Evolutionary conservation across 2,113 vertebrate genomes (phyloP).

Genomic region (Numida meleagris): DNA sequence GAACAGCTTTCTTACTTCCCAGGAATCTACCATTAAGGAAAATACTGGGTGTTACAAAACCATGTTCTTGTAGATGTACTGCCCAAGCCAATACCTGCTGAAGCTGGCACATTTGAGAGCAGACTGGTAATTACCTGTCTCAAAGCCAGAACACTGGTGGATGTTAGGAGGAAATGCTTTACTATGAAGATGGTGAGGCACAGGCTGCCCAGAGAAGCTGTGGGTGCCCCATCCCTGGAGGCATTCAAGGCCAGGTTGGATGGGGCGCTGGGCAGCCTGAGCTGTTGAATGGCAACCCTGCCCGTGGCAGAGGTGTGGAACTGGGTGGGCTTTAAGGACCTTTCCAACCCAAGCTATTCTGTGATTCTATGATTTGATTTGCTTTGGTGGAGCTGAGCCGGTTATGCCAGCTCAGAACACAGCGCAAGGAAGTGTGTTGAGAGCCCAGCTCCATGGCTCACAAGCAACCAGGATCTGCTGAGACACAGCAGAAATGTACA

Average conservation of each 20-base stretch:
- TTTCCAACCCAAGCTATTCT: not conserved
- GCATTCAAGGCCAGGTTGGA: too few species aligned
- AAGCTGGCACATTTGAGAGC: accelerated
- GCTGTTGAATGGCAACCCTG: too few species aligned
- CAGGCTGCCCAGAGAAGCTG: not conserved
- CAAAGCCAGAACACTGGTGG: not conserved
- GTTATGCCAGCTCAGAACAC: not conserved
- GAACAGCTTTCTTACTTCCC: not conserved
- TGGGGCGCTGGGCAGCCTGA: too few species aligned
- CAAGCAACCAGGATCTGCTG: not conserved
- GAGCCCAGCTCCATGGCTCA: not conserved
- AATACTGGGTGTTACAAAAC: not conserved
- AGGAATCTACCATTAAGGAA: not conserved
- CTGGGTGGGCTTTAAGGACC: not conserved
- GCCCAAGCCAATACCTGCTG: not conserved
- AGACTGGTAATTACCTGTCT: not conserved
- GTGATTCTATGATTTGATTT: not conserved
- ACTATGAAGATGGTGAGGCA: not conserved
- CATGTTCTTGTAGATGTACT: not conserved
- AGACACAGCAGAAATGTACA: not conserved
- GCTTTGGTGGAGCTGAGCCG: not conserved
- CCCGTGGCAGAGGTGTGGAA: not conserved
- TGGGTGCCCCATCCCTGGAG: too few species aligned
- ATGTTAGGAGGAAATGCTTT: not conserved
- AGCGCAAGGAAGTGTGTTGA: not conserved